Percentiles rank a stretch among this genome's conserved stretches.
Conservation (phyloP, 2,797 vertebrate species). For the Notoglanidium macrostoma region DNA sequence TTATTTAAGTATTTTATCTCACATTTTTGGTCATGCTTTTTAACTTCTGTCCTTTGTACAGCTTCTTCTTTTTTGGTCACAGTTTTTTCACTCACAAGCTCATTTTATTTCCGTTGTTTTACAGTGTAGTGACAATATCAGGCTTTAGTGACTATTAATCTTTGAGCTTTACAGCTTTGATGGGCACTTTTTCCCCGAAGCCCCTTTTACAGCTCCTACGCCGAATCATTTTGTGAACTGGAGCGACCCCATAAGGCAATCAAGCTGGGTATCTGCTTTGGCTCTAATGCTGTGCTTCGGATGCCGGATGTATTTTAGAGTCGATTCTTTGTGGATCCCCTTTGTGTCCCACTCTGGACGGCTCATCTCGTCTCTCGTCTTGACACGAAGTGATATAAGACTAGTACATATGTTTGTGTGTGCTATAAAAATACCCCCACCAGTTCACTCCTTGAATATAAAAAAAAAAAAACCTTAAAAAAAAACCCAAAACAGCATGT, state of each 20-base stretch:
- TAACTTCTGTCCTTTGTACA: constrained; percentile 57
- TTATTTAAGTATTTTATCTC: constrained; percentile 74
- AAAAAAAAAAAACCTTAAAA: constrained; percentile 50
- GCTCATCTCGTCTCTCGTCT: constrained; percentile 38
- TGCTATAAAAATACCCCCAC: constrained; percentile 45
- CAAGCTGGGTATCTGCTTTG: constrained; percentile 31
- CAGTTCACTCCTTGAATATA: constrained; percentile 45
- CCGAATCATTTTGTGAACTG: constrained; percentile 12
- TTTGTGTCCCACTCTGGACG: constrained; percentile 36
- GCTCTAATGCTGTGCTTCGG: constrained; percentile 45
- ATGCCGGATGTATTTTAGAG: constrained; percentile 27
- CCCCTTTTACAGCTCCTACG: not conserved
- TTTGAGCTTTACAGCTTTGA: constrained; percentile 19
- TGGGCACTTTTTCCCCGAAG: not conserved
- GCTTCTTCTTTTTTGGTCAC: constrained; percentile 38
- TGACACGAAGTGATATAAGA: constrained; percentile 41
- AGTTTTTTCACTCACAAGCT: not conserved
- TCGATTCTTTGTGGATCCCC: constrained; percentile 21
- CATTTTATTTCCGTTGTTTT: constrained; percentile 1
- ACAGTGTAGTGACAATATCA: constrained; percentile 1
- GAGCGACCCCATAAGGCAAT: constrained; percentile 33
- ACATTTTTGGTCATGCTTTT: constrained; percentile 62
- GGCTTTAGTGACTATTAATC: constrained; percentile 16
- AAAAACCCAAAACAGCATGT: constrained; percentile 70
- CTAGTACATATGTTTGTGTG: constrained; percentile 38